phyloP scores from a whole-genome alignment of 2,888 invertebrate species.

The Eupithecia subfuscata region DNA sequence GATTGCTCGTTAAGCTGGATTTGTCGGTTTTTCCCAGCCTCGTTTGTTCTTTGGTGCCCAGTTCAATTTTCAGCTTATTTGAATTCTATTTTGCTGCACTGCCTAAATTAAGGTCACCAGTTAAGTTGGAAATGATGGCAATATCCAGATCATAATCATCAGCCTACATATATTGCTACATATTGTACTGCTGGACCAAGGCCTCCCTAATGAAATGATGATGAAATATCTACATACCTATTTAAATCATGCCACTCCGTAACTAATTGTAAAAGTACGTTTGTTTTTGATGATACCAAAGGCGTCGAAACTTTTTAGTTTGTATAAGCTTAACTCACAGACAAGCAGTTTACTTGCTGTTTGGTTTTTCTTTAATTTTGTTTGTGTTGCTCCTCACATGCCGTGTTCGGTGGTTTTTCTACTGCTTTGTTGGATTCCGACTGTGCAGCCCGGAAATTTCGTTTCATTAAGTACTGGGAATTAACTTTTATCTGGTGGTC shows the following conservation, averaged over 20 bases:
- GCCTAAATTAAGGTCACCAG: neutral
- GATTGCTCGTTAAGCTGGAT: slow-evolving; percentile 64
- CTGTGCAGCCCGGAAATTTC: slow-evolving; percentile 44
- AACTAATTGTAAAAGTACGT: slow-evolving; percentile 14
- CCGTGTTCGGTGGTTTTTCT: slow-evolving; percentile 47
- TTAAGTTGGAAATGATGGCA: neutral
- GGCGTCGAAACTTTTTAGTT: slow-evolving; percentile 41
- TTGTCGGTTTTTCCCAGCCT: slow-evolving; percentile 58
- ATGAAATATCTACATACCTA: neutral
- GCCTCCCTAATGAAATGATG: too few species aligned
- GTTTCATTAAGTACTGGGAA: slow-evolving; percentile 46
- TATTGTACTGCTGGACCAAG: too few species aligned
- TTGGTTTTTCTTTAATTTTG: slow-evolving; percentile 62
- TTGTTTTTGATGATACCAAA: slow-evolving; percentile 41
- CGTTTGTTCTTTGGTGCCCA: slow-evolving; percentile 51
- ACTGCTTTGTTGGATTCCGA: slow-evolving; percentile 47
- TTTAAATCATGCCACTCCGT: neutral
- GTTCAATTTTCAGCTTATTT: slow-evolving; percentile 35
- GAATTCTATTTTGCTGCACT: slow-evolving; percentile 17
- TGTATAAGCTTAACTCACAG: slow-evolving; percentile 51
- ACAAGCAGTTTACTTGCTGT: slow-evolving; percentile 51
- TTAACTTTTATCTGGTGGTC: slow-evolving; percentile 43
- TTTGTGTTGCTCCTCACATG: slow-evolving; percentile 57
- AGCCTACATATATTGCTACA: too few species aligned
- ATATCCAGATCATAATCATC: neutral